Evolutionary conservation across 64 coral and sea anemone species (phyloP).

Genomic region (Dendronephthya gigantea): DNA sequence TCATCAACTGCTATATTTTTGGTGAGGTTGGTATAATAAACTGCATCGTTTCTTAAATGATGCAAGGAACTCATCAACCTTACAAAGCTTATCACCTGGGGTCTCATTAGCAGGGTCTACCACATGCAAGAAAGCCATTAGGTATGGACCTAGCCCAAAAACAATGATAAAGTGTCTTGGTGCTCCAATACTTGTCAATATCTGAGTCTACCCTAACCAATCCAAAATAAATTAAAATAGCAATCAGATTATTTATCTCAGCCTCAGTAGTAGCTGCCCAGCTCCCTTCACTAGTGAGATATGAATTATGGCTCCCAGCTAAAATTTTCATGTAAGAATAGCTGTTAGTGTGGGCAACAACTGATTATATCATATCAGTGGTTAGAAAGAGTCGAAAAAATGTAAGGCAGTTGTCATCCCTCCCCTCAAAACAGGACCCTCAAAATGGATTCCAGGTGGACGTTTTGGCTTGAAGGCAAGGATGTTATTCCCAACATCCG

Average conservation of each 20-base stretch:
- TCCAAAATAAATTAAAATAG: neutral
- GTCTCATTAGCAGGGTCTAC: neutral
- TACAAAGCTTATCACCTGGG: neutral
- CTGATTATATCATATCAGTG: neutral
- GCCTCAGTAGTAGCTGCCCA: neutral
- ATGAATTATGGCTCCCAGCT: neutral
- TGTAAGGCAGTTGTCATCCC: neutral
- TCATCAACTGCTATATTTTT: neutral
- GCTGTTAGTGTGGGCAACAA: neutral
- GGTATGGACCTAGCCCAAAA: neutral
- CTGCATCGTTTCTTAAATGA: neutral
- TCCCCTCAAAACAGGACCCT: neutral
- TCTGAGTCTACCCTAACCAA: neutral
- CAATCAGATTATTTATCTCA: neutral
- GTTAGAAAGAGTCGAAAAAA: neutral
- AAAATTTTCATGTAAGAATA: neutral
- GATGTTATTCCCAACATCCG: neutral
- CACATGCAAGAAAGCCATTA: neutral
- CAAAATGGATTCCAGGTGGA: neutral
- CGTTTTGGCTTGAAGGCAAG: neutral
- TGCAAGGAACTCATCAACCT: neutral
- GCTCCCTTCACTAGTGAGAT: neutral
- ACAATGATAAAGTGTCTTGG: neutral
- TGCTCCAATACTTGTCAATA: conserved; percentile 3
- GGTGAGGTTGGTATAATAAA: neutral